Conservation (phyloP, 2,797 vertebrate genomes). For the Gymnodraco acuticeps region DNA sequence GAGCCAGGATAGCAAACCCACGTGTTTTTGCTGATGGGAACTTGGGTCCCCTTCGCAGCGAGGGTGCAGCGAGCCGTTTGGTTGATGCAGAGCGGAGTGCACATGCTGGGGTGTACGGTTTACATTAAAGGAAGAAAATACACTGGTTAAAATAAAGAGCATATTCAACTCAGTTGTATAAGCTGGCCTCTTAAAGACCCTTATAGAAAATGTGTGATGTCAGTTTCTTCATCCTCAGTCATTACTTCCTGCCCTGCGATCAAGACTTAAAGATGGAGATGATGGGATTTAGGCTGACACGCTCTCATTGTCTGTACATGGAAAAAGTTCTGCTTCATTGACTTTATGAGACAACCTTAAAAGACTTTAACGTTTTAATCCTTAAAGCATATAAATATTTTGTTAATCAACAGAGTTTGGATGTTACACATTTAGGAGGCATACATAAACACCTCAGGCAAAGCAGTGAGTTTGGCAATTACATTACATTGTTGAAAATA, state of each 20-base stretch:
- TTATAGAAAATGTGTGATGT: neutral
- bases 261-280: neutral
- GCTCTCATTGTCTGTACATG: neutral
- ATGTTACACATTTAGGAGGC: neutral
- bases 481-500: neutral
- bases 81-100: too few species aligned
- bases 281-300: conserved; percentile 11
- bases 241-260: neutral
- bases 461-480: neutral
- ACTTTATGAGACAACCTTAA: neutral
- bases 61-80: too few species aligned
- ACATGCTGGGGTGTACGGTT: too few species aligned
- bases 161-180: neutral
- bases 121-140: neutral
- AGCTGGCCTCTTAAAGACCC: neutral
- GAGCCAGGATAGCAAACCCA: too few species aligned
- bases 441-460: neutral
- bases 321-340: neutral
- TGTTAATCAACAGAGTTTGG: neutral
- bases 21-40: too few species aligned
- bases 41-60: too few species aligned
- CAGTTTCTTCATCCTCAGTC: neutral
- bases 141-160: conserved; percentile 7
- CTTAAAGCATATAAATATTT: neutral
- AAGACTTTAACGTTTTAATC: neutral